phyloP scores from a whole-genome alignment of 2,797 vertebrate genomes.

The Helostoma temminkii region DNA sequence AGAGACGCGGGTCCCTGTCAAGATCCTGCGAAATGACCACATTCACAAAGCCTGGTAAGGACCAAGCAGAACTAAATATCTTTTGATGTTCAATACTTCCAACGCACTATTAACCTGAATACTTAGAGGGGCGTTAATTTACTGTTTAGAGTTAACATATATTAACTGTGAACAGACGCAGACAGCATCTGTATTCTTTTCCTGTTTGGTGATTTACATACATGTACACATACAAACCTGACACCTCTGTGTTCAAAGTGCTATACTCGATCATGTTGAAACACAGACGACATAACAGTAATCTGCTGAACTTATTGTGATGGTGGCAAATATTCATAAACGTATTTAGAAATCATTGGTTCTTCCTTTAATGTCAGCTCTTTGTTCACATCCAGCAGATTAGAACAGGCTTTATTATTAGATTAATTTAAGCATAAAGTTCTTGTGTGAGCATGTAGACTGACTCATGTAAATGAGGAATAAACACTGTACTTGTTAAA shows the following conservation, averaged over 20 bases:
- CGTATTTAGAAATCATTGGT: no score
- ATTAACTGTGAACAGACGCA: no score
- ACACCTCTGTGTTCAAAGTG: neutral
- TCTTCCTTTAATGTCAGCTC: neutral
- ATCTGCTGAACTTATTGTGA: neutral
- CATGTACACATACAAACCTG: neutral
- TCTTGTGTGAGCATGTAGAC: neutral
- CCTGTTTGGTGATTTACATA: neutral
- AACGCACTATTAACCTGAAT: neutral
- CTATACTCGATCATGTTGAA: neutral
- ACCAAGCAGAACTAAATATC: neutral
- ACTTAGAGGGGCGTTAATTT: neutral
- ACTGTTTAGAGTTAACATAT: neutral
- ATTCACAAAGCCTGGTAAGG: conserved; percentile 94
- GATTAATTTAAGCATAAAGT: neutral
- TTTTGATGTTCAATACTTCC: neutral
- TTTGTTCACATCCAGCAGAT: neutral
- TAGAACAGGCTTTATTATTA: neutral
- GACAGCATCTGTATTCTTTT: neutral
- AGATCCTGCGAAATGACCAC: conserved; percentile 90
- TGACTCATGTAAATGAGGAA: no score
- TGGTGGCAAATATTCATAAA: neutral
- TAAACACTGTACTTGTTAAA: no score
- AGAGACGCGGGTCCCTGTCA: conserved; percentile 94
- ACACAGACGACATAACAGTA: neutral